A percentile compares a stretch with the other conserved stretches of the same genome.
Conservation (phyloP, 2,888 invertebrate genomes). For the Sepiola atlantica region DNA sequence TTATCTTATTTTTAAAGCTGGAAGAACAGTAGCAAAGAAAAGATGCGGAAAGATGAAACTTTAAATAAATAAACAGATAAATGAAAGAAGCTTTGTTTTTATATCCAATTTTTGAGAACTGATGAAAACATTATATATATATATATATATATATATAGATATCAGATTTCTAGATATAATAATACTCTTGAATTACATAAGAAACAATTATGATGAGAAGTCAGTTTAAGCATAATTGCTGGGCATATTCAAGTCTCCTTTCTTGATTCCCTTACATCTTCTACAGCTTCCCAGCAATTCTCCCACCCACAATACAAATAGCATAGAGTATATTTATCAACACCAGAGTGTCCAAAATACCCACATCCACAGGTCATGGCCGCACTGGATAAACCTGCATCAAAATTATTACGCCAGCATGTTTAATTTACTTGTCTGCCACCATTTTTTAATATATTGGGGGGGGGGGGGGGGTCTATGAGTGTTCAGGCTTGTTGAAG, state of each 20-base stretch:
- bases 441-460: too few relatives aligned
- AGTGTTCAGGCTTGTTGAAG: too few relatives aligned
- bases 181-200: not conserved
- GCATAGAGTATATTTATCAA: too few relatives aligned
- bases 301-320: too few relatives aligned
- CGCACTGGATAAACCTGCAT: too few relatives aligned
- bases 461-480: too few relatives aligned
- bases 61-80: conserved; percentile 11
- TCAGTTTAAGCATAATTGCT: not conserved
- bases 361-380: too few relatives aligned
- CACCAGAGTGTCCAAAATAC: too few relatives aligned
- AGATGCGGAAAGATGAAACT: not conserved
- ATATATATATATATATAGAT: too few relatives aligned
- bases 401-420: too few relatives aligned
- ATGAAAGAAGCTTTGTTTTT: not conserved
- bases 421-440: too few relatives aligned
- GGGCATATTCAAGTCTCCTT: not conserved
- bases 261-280: not conserved
- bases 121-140: not conserved
- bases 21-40: not conserved
- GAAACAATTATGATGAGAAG: not conserved
- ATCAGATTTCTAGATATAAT: not conserved
- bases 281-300: too few relatives aligned
- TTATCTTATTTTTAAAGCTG: not conserved
- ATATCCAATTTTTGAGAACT: not conserved